Conservation (phyloP, 1,140 invertebrate genomes). For the Drosophila suzukii region DNA sequence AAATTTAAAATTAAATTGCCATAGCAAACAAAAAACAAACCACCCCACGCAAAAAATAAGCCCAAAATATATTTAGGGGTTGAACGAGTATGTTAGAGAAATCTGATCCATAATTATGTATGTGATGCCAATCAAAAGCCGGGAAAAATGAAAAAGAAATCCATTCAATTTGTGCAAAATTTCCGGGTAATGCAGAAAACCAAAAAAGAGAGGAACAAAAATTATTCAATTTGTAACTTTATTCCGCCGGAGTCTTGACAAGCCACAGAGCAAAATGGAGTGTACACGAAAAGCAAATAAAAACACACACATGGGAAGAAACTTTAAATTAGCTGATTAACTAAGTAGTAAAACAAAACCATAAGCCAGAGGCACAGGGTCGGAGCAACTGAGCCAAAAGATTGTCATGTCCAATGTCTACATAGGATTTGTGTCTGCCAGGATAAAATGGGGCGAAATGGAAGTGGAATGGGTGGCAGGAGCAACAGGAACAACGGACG, state of each 20-base stretch:
- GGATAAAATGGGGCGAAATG: conserved; percentile 24
- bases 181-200: conserved; percentile 10
- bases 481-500: conserved; percentile 56
- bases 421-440: conserved; percentile 67
- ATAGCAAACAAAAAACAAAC: conserved; percentile 31
- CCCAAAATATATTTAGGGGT: conserved; percentile 20
- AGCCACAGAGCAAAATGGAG: conserved; percentile 31
- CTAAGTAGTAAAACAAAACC: conserved; percentile 76
- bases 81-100: conserved; percentile 24
- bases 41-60: not conserved
- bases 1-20: conserved; percentile 38
- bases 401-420: conserved; percentile 66
- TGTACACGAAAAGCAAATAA: conserved; percentile 22
- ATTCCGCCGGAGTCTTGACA: conserved; percentile 31
- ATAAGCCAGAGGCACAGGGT: conserved; percentile 54
- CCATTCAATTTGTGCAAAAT: conserved; percentile 28
- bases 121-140: conserved; percentile 32
- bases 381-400: conserved; percentile 36
- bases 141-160: conserved; percentile 12
- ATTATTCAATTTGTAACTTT: conserved; percentile 42
- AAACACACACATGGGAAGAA: conserved; percentile 23
- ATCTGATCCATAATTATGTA: conserved; percentile 34
- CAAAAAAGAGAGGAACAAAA: conserved; percentile 9
- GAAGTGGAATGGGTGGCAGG: not conserved
- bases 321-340: conserved; percentile 82